Evolutionary conservation across 2,888 invertebrate genomes (phyloP).

Genomic region (Orthosia cruda): DNA sequence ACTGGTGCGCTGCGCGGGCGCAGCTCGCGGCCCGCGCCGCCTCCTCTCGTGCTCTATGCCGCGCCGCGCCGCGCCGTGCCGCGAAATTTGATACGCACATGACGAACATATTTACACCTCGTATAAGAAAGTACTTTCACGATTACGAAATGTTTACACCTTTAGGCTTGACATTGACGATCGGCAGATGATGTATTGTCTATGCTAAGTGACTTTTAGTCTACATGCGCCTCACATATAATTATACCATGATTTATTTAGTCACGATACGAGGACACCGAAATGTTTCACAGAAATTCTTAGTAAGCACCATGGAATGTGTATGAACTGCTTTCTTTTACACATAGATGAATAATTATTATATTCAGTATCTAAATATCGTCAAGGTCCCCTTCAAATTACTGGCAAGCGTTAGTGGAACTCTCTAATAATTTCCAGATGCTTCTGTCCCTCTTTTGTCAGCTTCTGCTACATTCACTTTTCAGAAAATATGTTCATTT

Average conservation of each 20-base stretch:
- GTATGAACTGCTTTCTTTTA: conserved; percentile 27
- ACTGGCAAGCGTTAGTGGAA: too few species aligned
- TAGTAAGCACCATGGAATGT: not conserved
- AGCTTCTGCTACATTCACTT: conserved; percentile 7
- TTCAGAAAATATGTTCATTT: conserved; percentile 2
- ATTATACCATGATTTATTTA: conserved; percentile 39
- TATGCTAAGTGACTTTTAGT: conserved; percentile 46
- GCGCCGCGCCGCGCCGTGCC: conserved; percentile 22
- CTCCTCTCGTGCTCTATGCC: conserved; percentile 70
- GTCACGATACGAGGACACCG: conserved; percentile 9
- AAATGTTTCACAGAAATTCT: conserved; percentile 8
- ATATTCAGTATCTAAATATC: conserved; percentile 24
- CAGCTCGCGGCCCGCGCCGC: conserved; percentile 55
- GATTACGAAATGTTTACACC: conserved; percentile 69
- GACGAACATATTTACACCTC: conserved; percentile 57
- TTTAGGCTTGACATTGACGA: conserved; percentile 58
- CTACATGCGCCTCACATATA: conserved; percentile 14
- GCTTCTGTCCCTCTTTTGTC: conserved; percentile 5
- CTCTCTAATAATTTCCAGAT: not conserved
- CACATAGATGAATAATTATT: not conserved
- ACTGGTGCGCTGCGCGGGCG: conserved; percentile 83
- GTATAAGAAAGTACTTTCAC: conserved; percentile 71
- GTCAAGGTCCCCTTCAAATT: not conserved
- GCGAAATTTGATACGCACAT: conserved; percentile 63
- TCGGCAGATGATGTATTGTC: conserved; percentile 41